Percentiles rank a stretch among this genome's conserved stretches.
Conservation (phyloP, 92 coral and sea anemone genomes). For the Zoanthus sociatus region DNA sequence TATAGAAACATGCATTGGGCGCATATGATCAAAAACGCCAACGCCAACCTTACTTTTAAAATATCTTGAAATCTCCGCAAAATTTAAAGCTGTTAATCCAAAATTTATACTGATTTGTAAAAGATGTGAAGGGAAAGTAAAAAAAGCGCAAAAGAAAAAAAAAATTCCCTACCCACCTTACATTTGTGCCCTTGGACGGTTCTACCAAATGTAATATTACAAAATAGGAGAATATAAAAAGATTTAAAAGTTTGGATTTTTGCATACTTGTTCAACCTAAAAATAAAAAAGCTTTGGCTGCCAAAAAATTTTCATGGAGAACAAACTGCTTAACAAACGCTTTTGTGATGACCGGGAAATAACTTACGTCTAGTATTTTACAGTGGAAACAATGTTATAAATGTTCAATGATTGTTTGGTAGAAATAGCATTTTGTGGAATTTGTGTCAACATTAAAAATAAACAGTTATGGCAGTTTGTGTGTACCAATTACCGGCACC, state of each 20-base stretch:
- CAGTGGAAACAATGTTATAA: conserved; percentile 6
- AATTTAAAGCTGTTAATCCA: no score
- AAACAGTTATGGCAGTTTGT: conserved; percentile 1
- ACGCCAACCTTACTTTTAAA: no score
- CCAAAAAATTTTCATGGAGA: conserved; percentile 12
- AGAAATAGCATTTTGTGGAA: conserved; percentile 7
- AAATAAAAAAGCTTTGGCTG: background rate
- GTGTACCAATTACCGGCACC: background rate
- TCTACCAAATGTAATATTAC: background rate
- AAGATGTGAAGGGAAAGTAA: no score
- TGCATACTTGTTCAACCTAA: background rate
- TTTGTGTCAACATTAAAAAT: conserved; percentile 19
- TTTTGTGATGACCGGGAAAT: background rate
- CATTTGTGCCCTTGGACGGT: background rate
- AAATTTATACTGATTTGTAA: no score
- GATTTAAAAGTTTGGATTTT: background rate
- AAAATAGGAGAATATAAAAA: background rate
- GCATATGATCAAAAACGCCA: no score
- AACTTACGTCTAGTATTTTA: conserved; percentile 14
- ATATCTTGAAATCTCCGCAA: no score
- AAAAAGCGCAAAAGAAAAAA: background rate
- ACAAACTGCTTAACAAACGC: background rate
- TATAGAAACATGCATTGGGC: no score
- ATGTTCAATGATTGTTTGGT: conserved; percentile 22
- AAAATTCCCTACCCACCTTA: background rate